A percentile compares a stretch with the other conserved stretches of the same genome.
phyloP scores from a whole-genome alignment of 2,888 invertebrate genomes.

The Andrena hattorfiana region DNA sequence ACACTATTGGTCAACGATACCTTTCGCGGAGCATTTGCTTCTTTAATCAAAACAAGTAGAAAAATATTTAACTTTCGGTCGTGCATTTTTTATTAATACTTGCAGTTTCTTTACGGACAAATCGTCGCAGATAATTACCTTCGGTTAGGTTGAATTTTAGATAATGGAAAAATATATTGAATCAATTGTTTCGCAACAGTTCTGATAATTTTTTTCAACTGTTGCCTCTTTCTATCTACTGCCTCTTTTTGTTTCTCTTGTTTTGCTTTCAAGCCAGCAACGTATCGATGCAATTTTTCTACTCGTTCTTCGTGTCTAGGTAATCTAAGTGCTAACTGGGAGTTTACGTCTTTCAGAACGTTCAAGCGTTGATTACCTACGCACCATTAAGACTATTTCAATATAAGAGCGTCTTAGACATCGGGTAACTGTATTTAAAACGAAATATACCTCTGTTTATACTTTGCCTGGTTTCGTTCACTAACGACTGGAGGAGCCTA shows the following conservation, averaged over 20 bases:
- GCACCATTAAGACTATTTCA: constrained; percentile 21
- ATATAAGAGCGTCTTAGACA: not conserved
- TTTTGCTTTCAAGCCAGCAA: constrained; percentile 86
- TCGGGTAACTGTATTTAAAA: not conserved
- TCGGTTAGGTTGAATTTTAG: constrained; percentile 85
- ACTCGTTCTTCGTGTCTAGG: constrained; percentile 88
- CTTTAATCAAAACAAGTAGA: constrained; percentile 22
- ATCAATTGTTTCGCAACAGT: constrained; percentile 88
- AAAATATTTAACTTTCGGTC: constrained; percentile 15
- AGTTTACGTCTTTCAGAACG: constrained; percentile 82
- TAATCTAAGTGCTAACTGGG: constrained; percentile 86
- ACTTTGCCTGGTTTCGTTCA: constrained; percentile 86
- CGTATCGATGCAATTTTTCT: constrained; percentile 87
- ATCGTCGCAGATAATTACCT: constrained; percentile 78
- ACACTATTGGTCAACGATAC: not conserved
- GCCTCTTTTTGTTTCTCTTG: constrained; percentile 86
- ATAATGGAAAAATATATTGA: constrained; percentile 90
- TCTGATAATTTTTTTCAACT: constrained; percentile 87
- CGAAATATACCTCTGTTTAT: constrained; percentile 79
- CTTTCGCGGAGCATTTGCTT: not conserved
- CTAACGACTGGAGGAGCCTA: constrained; percentile 86
- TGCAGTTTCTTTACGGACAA: constrained; percentile 2
- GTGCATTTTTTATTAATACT: not conserved
- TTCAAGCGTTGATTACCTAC: constrained; percentile 82
- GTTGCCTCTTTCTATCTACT: constrained; percentile 86